Evolutionary conservation across 1,140 invertebrate genomes (phyloP), one percentile per base, ranked within the genome.

Genomic region (Macrosteles quadrilineatus): DNA sequence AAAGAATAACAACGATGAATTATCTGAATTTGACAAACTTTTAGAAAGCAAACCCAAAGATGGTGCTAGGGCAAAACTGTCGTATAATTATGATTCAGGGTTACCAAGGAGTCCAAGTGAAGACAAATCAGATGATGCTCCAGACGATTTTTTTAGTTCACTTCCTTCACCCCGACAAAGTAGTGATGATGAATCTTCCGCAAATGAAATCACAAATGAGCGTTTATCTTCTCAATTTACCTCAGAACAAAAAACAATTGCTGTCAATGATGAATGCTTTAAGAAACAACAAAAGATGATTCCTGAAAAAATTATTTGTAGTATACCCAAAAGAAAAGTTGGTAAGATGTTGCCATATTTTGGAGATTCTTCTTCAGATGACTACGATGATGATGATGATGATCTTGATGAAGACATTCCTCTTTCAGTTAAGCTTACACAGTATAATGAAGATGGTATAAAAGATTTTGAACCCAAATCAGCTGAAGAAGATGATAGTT

Each of bases 291-390:
- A 50, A 4, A 9, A 4, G 4, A 19, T 4, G n/a, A 23, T 11
- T 27, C 21, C 55, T 27, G 27, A 30, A 27, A 59, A 59, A 59
- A 59, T 59, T 27, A 14, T 59, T 14, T 59, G 55, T 59, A 59
- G 55, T 29, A 59, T 59, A 4, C 27, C 27, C 2, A 59, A 59
- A 59, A 14, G 21, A 12, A 59, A 30, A 29, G n/a, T 59, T 11
- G 55, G 55, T 2, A 59, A 59, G 27, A 59, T 59, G 55, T 11
- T 59, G 12, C 55, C 55, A n/a, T 59, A 59, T 29, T 59, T 59
- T 59, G 55, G 27, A 6, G 27, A 59, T 59, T 27, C 55, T 6
- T 59, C 55, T 4, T 27, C 55, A 27, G 55, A 59, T 59, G 55
- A 59, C 6, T 14, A 59, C 6, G 21, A 2, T 27, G 55, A 59